Conservation (phyloP, 1,140 invertebrate genomes). For the Bombus turneri region DNA sequence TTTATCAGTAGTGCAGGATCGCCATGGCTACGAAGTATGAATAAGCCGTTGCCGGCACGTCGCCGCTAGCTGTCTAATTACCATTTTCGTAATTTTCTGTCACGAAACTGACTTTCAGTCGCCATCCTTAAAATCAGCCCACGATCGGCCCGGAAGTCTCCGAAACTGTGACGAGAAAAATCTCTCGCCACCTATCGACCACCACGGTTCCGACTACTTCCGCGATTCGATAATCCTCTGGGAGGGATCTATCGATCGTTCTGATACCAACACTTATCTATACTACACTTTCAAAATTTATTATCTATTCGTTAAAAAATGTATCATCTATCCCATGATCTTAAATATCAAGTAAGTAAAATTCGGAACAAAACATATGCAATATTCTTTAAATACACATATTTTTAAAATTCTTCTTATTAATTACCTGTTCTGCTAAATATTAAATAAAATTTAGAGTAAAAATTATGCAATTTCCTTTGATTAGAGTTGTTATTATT, state of each 20-base stretch:
- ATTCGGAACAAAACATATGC: background rate
- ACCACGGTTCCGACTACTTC: background rate
- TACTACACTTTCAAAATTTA: background rate
- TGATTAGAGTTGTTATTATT: background rate
- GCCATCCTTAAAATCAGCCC: slow-evolving; percentile 31
- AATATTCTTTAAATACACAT: background rate
- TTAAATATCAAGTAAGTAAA: background rate
- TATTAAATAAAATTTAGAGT: background rate
- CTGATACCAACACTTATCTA: background rate
- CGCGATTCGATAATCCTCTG: slow-evolving; percentile 12
- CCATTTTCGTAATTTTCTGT: slow-evolving; percentile 77
- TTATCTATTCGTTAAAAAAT: background rate
- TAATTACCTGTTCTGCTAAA: background rate
- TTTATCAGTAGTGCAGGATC: slow-evolving; percentile 82
- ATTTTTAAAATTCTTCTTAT: too few relatives aligned
- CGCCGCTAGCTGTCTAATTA: slow-evolving; percentile 74
- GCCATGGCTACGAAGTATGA: slow-evolving; percentile 81
- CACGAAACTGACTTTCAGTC: slow-evolving; percentile 64
- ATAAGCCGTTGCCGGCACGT: slow-evolving; percentile 74
- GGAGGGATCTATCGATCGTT: slow-evolving; percentile 17
- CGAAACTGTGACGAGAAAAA: background rate
- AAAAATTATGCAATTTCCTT: background rate
- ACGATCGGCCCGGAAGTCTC: slow-evolving; percentile 10
- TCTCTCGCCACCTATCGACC: background rate
- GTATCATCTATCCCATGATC: background rate